Evolutionary conservation across 2,888 invertebrate species (phyloP), one percentile per base, ranked within the genome.

Genomic region (Carpatolechia fugitivella): DNA sequence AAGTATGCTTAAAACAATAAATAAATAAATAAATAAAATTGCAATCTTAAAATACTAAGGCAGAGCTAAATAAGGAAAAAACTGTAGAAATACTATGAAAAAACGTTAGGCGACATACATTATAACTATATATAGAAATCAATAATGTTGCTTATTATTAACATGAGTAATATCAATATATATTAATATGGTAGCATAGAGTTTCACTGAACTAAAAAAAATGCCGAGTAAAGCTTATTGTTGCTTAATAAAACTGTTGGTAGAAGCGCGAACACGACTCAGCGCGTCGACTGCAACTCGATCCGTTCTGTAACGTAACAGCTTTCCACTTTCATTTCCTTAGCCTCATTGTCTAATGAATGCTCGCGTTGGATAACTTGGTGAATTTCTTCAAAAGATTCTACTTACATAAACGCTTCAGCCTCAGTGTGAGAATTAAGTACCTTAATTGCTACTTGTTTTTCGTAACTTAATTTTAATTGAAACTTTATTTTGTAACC

Each of bases 281-380:
- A 70, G 69, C 47, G 47, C 31, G 66, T 60, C 40, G 40, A 16
- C 40, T 40, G 66, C 66, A 65, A 65, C 70, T 64, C 70, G 75
- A 76, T 80, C 74, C 76, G 81, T 77, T 76, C 76, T 79, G 69
- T 68, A 74, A 72, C 86, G 85, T 82, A 85, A 85, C 73, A 74
- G 74, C 83, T 85, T 85, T 85, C 82, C 79, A 85, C 86, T 89
- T 88, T 88, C 87, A 74, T 85, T 88, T 83, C 81, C 82, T 81
- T 79, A 77, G 74, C 76, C 80, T 83, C 85, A 88, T 89, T 88
- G 88, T 88, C 81, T 86, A 83, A 77, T 71, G 75, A 79, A 75
- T 68, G 65, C 68, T 68, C 63, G 68, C 76, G 82, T 88, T 89
- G 87, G 79, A 86, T 88, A 88, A 88, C 84, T 78, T 74, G 64